Evolutionary conservation across 2,113 vertebrate genomes (phyloP).

Genomic region (Oreochromis niloticus): DNA sequence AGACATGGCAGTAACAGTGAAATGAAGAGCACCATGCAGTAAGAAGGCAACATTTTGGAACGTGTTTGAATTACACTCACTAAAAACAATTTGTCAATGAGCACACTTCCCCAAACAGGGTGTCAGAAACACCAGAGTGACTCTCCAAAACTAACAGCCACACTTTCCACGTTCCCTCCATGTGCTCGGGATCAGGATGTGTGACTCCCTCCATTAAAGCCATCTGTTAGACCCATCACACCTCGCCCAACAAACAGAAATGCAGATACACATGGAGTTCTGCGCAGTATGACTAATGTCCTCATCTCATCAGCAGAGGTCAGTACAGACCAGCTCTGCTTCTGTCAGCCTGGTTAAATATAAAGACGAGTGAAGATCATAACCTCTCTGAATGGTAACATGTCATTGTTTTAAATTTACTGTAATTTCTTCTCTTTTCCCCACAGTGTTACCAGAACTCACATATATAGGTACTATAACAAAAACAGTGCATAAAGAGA

Average conservation of each 20-base stretch:
- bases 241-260: neutral
- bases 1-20: neutral
- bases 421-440: neutral
- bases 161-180: neutral
- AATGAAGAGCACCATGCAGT: neutral
- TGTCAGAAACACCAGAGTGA: neutral
- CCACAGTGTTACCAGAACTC: neutral
- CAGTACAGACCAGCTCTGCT: neutral
- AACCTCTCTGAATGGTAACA: fast-evolving
- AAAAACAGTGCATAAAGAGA: neutral
- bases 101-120: neutral
- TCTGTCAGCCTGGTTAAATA: neutral
- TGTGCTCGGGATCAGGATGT: neutral
- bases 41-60: neutral
- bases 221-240: neutral
- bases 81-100: neutral
- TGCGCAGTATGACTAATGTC: neutral
- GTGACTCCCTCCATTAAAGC: neutral
- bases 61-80: neutral
- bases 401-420: neutral
- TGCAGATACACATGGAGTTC: fast-evolving
- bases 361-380: neutral
- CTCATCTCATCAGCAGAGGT: conserved; percentile 15
- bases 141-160: neutral
- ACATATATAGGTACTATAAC: neutral